phyloP scores from a whole-genome alignment of 2,797 vertebrate genomes.

The Ibycter americanus region DNA sequence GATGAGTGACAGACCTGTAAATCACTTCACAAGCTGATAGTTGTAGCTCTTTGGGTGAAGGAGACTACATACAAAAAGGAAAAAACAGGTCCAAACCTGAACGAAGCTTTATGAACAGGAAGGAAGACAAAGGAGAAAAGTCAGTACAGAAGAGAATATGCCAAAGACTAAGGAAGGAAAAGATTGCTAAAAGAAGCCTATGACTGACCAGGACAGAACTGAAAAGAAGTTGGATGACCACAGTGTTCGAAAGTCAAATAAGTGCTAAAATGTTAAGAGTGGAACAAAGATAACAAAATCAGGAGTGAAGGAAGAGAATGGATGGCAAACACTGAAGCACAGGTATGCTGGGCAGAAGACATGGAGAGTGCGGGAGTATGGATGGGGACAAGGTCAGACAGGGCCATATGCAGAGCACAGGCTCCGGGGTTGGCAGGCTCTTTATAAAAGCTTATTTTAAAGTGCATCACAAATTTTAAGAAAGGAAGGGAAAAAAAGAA shows the following conservation, averaged over 20 bases:
- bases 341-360: background rate
- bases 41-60: background rate
- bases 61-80: background rate
- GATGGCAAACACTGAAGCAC: background rate
- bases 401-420: accelerated
- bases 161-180: background rate
- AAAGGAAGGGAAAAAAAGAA: background rate
- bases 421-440: background rate
- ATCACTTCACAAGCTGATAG: background rate
- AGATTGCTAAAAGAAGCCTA: background rate
- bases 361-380: background rate
- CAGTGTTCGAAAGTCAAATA: background rate
- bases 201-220: background rate
- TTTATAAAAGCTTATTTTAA: background rate
- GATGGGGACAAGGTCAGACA: background rate
- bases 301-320: background rate
- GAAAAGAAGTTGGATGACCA: accelerated
- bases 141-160: background rate
- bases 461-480: background rate
- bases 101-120: background rate
- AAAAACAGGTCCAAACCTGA: background rate
- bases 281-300: background rate
- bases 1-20: background rate
- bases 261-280: background rate
- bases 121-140: background rate